phyloP scores from a whole-genome alignment of 2,888 invertebrate genomes.

The Epistrophe eligans region DNA sequence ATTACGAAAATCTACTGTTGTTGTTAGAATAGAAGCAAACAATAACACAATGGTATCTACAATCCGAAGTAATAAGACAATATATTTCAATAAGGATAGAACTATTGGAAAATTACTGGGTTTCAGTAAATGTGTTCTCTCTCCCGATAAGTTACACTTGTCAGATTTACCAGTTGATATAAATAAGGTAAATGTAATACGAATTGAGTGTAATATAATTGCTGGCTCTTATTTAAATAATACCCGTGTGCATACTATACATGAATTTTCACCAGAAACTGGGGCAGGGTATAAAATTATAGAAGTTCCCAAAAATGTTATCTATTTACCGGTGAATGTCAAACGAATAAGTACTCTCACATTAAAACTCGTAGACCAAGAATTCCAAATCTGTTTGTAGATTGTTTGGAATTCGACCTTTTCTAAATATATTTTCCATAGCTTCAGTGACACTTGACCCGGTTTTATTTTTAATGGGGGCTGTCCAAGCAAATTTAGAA shows the following conservation, averaged over 20 bases:
- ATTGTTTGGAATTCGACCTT: no score
- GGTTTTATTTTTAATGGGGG: no score
- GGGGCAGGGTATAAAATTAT: conserved; percentile 78
- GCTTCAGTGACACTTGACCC: no score
- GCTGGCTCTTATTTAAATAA: conserved; percentile 75
- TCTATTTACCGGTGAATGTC: neutral
- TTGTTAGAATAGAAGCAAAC: conserved; percentile 20
- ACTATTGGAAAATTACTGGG: conserved; percentile 29
- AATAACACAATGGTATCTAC: conserved; percentile 33
- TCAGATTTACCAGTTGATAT: conserved; percentile 80
- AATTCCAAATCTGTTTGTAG: no score
- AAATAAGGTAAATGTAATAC: conserved; percentile 12
- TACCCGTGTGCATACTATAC: conserved; percentile 79
- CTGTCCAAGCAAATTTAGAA: no score
- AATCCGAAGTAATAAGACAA: conserved; percentile 14
- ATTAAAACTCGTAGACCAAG: conserved; percentile 76
- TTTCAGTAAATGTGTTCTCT: neutral
- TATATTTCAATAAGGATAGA: conserved; percentile 73
- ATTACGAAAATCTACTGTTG: neutral
- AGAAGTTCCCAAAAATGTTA: neutral
- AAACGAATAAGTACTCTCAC: conserved; percentile 42
- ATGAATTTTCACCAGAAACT: conserved; percentile 80
- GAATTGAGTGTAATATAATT: conserved; percentile 68
- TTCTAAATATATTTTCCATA: no score
- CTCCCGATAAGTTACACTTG: neutral